phyloP scores from a whole-genome alignment of 2,888 invertebrate genomes.

The Meteorus cinctellus region DNA sequence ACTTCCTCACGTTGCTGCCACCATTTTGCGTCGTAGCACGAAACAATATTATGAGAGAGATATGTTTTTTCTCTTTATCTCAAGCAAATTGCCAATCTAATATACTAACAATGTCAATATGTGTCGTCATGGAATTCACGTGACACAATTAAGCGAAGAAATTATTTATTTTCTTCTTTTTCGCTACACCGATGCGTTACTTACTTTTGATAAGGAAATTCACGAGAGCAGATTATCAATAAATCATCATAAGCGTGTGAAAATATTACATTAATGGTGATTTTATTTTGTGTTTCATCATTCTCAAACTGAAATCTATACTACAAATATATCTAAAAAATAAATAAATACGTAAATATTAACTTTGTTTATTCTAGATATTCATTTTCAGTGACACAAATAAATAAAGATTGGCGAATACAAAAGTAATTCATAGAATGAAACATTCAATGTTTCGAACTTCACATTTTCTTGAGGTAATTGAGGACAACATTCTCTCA shows the following conservation, averaged over 20 bases:
- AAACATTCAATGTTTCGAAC: neutral
- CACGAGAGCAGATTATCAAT: neutral
- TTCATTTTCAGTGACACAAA: neutral
- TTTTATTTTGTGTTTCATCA: neutral
- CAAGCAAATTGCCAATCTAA: constrained; percentile 3
- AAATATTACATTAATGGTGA: constrained; percentile 1
- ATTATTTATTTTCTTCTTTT: constrained; percentile 3
- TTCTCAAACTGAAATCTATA: neutral
- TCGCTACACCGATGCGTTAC: neutral
- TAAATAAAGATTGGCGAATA: neutral
- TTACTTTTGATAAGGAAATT: neutral
- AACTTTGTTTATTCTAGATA: neutral
- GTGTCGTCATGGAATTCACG: constrained; percentile 7
- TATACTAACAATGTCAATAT: constrained; percentile 4
- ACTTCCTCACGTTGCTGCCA: neutral
- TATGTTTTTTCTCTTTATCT: constrained; percentile 7
- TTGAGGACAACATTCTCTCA: neutral
- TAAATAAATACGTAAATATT: neutral
- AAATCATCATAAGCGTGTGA: neutral
- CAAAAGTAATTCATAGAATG: neutral
- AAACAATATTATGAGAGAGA: constrained; percentile 7
- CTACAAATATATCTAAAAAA: neutral
- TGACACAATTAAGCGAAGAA: neutral
- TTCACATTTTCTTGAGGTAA: neutral
- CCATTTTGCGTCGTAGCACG: neutral